Percentiles rank a stretch among this genome's conserved stretches.
phyloP scores from a whole-genome alignment of 2,797 vertebrate genomes.

The Alfaro cultratus region DNA sequence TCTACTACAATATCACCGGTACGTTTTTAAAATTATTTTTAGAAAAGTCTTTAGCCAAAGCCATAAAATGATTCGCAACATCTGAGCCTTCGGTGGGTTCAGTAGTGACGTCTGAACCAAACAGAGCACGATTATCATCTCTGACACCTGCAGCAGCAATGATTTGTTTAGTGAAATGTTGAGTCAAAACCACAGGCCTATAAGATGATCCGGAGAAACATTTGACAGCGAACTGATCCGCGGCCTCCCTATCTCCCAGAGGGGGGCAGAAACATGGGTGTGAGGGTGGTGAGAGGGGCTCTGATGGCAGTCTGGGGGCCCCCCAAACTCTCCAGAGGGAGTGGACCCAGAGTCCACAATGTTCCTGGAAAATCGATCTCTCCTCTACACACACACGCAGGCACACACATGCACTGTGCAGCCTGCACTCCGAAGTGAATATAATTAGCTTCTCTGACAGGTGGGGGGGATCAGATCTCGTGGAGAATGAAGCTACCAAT shows the following conservation, averaged over 20 bases:
- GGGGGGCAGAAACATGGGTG: slow-evolving; percentile 51
- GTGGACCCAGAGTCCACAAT: slow-evolving; percentile 66
- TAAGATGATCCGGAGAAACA: slow-evolving; percentile 59
- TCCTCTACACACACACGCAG: slow-evolving; percentile 37
- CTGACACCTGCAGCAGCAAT: slow-evolving; percentile 31
- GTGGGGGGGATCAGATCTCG: slow-evolving; percentile 89
- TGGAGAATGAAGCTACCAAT: slow-evolving; percentile 80
- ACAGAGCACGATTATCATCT: slow-evolving; percentile 29
- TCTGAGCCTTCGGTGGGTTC: slow-evolving; percentile 7
- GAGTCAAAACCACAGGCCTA: slow-evolving; percentile 58
- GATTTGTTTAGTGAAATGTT: slow-evolving; percentile 42
- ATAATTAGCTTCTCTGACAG: slow-evolving; percentile 91
- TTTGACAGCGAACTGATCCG: slow-evolving; percentile 58
- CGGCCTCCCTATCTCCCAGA: slow-evolving; percentile 33
- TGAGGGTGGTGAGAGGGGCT: slow-evolving; percentile 38
- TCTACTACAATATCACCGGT: background rate
- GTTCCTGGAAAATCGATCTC: slow-evolving; percentile 76
- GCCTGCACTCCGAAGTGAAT: slow-evolving; percentile 77
- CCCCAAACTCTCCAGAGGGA: slow-evolving; percentile 37
- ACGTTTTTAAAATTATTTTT: background rate
- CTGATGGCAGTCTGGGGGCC: slow-evolving; percentile 39
- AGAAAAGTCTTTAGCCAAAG: background rate
- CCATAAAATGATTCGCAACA: background rate
- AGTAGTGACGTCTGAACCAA: slow-evolving; percentile 38
- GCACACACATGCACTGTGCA: slow-evolving; percentile 54